Conservation (phyloP, 1,140 invertebrate species). For the Pollicipes pollicipes region DNA sequence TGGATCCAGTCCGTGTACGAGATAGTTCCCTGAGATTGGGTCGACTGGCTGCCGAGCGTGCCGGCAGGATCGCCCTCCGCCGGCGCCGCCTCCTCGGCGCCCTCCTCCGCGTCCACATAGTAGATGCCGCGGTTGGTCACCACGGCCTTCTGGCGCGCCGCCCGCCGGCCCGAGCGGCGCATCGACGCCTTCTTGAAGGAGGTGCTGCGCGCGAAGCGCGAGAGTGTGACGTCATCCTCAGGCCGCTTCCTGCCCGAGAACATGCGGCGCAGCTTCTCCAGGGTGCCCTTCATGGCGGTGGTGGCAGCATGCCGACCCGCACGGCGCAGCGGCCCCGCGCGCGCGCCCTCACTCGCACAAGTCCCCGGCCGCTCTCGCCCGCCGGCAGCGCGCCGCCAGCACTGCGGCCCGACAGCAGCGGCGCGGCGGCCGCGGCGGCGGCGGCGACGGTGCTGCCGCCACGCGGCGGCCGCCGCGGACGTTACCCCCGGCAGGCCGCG, state of each 20-base stretch:
- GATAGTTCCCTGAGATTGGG: not conserved
- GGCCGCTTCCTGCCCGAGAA: not conserved
- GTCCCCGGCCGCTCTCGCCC: not conserved
- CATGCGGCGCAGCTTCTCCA: not conserved
- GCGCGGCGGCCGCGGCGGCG: no score
- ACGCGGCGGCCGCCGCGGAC: not conserved
- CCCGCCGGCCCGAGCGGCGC: not conserved
- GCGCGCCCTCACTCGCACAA: not conserved
- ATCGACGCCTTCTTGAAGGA: conserved; percentile 4
- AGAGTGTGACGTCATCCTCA: not conserved
- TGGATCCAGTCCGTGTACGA: conserved; percentile 4
- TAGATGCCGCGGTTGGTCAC: conserved; percentile 1
- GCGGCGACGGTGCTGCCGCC: not conserved
- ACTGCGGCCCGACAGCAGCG: not conserved
- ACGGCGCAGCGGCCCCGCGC: not conserved
- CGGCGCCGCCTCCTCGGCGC: not conserved
- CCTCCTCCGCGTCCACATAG: not conserved
- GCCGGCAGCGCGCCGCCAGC: no score
- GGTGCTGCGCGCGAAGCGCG: not conserved
- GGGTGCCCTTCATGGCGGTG: not conserved
- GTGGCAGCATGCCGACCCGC: no score
- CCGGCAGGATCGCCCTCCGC: not conserved
- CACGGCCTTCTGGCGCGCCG: not conserved
- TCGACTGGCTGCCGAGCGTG: not conserved
- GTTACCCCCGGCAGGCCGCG: not conserved